Evolutionary conservation across 2,797 vertebrate species (phyloP), one percentile per base, ranked within the genome.

Genomic region (Coilia nasus): DNA sequence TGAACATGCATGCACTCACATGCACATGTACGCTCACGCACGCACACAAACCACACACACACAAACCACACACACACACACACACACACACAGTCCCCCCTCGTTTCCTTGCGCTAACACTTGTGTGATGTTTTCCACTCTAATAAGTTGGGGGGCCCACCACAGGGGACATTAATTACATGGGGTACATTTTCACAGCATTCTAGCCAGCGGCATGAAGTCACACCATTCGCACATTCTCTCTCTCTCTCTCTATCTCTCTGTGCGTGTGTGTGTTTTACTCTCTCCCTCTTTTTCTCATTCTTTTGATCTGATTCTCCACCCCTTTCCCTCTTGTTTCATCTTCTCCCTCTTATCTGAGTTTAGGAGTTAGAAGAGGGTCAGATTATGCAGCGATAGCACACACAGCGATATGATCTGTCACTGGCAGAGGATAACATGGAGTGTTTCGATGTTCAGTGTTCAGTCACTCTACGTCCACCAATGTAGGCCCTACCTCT

Each of bases 121-220:
- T 84, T 83, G 81, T 82, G 84, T 62, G 21, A 87, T 89, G 83
- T 86, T 89, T 89, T 90, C 89, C 86, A 87, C 89, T 89, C 86
- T 82, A 85, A 87, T 86, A 89, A 81, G 82, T 89, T 50, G 7
- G 28, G 82, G 83, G 88, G 88, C 84, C 84, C 86, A 59, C 86
- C 82, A 71, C 46, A 31, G 87, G 83, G 81, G 17, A 44, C 71
- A 19, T 19, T 78, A 44, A 21, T 78, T 78, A 44, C 71, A 21
- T 44, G 71, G 71, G 6, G 71, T 78, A 78, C 31, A 78, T 44
- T 78, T 78, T 78, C 71, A 78, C 35, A 78, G 31, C 31, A 78
- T 11, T 78, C 31, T 44, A 9, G 35, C 31, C 71, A 78, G 4
- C 17, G 71, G 31, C 71, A 78, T 78, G 71, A 35, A 75, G 28